These are phyloP conservation scores for Drosophila lacicola DNA, from an alignment of 2,888 invertebrate species.

Conservation along the genomic window DNA sequence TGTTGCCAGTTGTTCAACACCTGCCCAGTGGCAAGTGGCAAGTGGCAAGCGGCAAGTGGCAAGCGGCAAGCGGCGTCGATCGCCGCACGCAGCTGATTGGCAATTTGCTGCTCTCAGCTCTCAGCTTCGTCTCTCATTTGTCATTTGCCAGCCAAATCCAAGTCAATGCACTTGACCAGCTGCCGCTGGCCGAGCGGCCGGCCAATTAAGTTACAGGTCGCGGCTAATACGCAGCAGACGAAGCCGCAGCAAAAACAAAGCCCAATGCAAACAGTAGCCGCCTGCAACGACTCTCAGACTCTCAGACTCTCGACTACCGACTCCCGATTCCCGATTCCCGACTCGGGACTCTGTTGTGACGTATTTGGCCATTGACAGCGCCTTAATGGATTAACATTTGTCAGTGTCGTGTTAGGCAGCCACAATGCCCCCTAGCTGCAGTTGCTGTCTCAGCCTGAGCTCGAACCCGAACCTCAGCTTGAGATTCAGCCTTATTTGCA, in stretches of 20 bases:
- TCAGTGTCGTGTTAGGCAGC: slow-evolving; percentile 81
- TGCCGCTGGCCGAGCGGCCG: slow-evolving; percentile 55
- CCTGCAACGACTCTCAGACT: slow-evolving; percentile 22
- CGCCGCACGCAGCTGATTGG: slow-evolving; percentile 74
- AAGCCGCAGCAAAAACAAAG: slow-evolving; percentile 10
- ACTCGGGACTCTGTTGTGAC: slow-evolving; percentile 67
- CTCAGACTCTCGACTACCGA: not conserved
- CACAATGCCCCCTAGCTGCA: slow-evolving; percentile 62
- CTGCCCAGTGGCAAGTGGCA: slow-evolving; percentile 49
- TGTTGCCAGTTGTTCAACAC: slow-evolving; percentile 61
- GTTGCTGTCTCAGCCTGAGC: not conserved
- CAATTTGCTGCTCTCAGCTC: slow-evolving; percentile 69
- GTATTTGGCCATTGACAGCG: slow-evolving; percentile 83
- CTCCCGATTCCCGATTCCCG: not conserved
- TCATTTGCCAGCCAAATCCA: slow-evolving; percentile 65
- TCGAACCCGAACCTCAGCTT: not conserved
- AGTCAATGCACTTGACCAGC: slow-evolving; percentile 65
- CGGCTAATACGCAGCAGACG: slow-evolving; percentile 48
- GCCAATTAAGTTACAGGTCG: slow-evolving; percentile 69
- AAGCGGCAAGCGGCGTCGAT: slow-evolving; percentile 31
- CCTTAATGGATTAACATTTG: slow-evolving; percentile 84
- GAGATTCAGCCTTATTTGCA: slow-evolving; percentile 46
- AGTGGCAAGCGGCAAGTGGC: slow-evolving; percentile 40
- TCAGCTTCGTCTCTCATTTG: slow-evolving; percentile 62
- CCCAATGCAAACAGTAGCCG: slow-evolving; percentile 48